Base-by-base conservation (phyloP, 2,888 invertebrate species). In the Norana najaformis region DNA sequence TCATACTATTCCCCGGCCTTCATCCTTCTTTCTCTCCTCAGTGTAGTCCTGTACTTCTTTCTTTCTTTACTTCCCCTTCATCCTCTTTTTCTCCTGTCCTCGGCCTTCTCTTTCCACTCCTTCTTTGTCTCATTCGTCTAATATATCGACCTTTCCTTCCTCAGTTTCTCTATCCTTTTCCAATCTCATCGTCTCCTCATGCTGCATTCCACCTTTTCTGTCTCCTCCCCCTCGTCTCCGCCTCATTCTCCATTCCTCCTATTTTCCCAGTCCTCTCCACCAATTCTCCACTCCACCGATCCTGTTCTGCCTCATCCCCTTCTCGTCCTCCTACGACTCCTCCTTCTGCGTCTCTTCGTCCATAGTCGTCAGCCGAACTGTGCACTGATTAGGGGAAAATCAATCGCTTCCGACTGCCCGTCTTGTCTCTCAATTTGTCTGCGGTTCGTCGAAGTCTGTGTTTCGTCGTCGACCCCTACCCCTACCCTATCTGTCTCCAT, bases 251-350 rank as follows among this genome's bases (percentile, higher is more conserved):
- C 11, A 5, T 23, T 69, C 13, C 69, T 18, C 47, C 18, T 47
- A 4, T 47, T 3, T 5, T 47, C 23, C 47, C 8, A 5, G 23
- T 47, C 69, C n/a, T 30, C 53, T 53, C 53, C n/a, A n/a, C n/a
- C n/a, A n/a, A n/a, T n/a, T n/a, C n/a, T n/a, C n/a, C n/a, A n/a
- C n/a, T n/a, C n/a, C n/a, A n/a, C n/a, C n/a, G n/a, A n/a, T n/a
- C n/a, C n/a, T n/a, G n/a, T n/a, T n/a, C n/a, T n/a, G n/a, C n/a
- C n/a, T n/a, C n/a, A n/a, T n/a, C n/a, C n/a, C n/a, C 3, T 69
- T n/a, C n/a, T 69, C 69, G n/a, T n/a, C 69, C 69, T 69, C 69
- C n/a, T 69, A n/a, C 69, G 69, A n/a, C 69, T n/a, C n/a, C n/a
- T 69, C 30, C 30, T n/a, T 69, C n/a, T 47, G 30, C n/a, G 0